Conservation (phyloP, 2,888 invertebrate genomes). For the Idaea aversata region DNA sequence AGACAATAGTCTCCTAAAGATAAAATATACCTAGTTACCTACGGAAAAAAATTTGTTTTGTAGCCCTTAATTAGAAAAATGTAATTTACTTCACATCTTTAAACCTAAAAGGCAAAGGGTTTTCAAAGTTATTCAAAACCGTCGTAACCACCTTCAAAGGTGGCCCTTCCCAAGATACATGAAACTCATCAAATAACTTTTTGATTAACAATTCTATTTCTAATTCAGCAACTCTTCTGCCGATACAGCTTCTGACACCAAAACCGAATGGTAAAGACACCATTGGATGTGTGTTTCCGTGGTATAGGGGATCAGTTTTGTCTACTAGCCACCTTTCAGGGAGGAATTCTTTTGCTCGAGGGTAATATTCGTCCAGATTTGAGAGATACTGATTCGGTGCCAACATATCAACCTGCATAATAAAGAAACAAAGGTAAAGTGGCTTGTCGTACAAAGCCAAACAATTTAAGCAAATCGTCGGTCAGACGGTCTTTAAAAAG, state of each 20-base stretch:
- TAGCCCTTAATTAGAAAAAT: too few species aligned
- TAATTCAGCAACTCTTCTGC: constrained; percentile 80
- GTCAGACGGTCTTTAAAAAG: too few species aligned
- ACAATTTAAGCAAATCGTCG: too few species aligned
- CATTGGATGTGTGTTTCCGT: constrained; percentile 3
- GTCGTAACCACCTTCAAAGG: constrained; percentile 6
- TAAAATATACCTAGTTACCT: too few species aligned
- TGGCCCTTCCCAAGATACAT: constrained; percentile 17
- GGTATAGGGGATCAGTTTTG: constrained; percentile 1
- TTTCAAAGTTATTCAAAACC: constrained; percentile 10
- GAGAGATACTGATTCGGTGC: constrained; percentile 87
- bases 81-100: not conserved
- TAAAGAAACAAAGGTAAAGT: not conserved
- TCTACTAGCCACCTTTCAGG: constrained; percentile 5
- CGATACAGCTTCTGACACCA: constrained; percentile 46
- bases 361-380: constrained; percentile 39
- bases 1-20: too few species aligned
- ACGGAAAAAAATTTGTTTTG: too few species aligned
- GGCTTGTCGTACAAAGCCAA: too few species aligned
- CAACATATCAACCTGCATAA: constrained; percentile 84
- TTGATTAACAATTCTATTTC: constrained; percentile 70
- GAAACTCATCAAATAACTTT: constrained; percentile 23
- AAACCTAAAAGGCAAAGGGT: constrained; percentile 10
- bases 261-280: not conserved
- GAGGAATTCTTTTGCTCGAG: constrained; percentile 1